phyloP scores from a whole-genome alignment of 2,797 vertebrate species.

The Syndactyla subalaris region DNA sequence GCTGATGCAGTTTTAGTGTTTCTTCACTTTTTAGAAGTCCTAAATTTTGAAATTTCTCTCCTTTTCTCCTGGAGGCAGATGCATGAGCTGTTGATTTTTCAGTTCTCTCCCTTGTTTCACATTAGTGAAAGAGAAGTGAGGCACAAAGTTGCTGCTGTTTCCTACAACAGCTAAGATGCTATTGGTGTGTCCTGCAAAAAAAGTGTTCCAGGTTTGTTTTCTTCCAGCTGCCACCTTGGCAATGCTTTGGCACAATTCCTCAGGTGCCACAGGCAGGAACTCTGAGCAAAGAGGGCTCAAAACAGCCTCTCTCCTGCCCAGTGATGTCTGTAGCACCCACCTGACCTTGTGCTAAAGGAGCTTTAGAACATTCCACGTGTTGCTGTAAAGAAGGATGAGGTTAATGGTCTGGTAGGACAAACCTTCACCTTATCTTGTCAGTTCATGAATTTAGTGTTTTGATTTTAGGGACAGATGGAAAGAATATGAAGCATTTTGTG shows the following conservation, averaged over 20 bases:
- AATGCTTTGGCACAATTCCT: not conserved
- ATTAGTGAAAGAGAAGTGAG: not conserved
- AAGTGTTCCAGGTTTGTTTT: not conserved
- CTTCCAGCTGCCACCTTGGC: not conserved
- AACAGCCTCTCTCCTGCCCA: not conserved
- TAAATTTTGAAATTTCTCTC: not conserved
- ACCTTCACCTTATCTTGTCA: not conserved
- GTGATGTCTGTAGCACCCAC: not conserved
- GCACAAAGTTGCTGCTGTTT: not conserved
- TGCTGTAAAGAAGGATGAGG: not conserved
- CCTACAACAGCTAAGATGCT: not conserved
- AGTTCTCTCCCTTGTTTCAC: not conserved
- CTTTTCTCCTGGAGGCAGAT: not conserved
- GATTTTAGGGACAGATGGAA: rapidly evolving
- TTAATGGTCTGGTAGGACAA: not conserved
- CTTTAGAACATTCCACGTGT: rapidly evolving
- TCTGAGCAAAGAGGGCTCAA: not conserved
- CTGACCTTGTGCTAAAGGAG: not conserved
- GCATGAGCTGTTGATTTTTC: not conserved
- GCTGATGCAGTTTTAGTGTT: not conserved
- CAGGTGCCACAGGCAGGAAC: not conserved
- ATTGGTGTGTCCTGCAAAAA: rapidly evolving
- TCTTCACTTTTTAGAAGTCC: not conserved
- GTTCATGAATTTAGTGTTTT: not conserved
- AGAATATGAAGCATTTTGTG: not conserved